A percentile compares a stretch with the other conserved stretches of the same genome.
These are phyloP conservation scores for Batillaria attramentaria DNA, from an alignment of 1,140 invertebrate species.

Conservation along the genomic window DNA sequence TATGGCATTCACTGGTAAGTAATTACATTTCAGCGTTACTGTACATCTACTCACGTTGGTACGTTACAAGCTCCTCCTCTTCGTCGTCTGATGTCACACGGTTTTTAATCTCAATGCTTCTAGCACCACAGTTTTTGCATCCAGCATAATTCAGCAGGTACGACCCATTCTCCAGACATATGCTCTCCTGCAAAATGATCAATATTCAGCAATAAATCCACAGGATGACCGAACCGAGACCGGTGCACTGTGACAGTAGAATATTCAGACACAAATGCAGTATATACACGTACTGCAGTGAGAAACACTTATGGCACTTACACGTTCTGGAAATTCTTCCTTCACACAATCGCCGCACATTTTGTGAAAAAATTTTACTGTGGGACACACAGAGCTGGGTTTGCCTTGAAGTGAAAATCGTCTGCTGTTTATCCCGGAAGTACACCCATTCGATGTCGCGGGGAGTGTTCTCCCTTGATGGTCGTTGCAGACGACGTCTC, in stretches of 20 bases:
- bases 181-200: conserved; percentile 32
- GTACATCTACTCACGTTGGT: conserved; percentile 40
- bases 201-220: too few relatives aligned
- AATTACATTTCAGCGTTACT: too few relatives aligned
- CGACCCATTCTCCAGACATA: conserved; percentile 43
- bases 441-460: neutral
- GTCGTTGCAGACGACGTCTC: conserved; percentile 16
- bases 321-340: conserved; percentile 41
- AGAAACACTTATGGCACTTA: neutral
- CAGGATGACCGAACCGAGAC: too few relatives aligned
- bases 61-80: conserved; percentile 40
- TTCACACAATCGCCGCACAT: conserved; percentile 46
- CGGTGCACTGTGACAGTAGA: neutral
- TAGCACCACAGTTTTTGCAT: conserved; percentile 31
- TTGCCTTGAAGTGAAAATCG: too few relatives aligned
- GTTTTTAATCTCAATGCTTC: conserved; percentile 21
- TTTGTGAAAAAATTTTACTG: neutral
- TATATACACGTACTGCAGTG: neutral
- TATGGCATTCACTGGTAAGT: too few relatives aligned
- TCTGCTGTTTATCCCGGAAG: neutral
- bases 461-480: neutral
- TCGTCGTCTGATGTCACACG: conserved; percentile 27
- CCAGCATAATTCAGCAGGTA: conserved; percentile 41
- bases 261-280: neutral
- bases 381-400: neutral